Base-by-base conservation (phyloP, 2,797 vertebrate species). In the Phoxinus dragarum region DNA sequence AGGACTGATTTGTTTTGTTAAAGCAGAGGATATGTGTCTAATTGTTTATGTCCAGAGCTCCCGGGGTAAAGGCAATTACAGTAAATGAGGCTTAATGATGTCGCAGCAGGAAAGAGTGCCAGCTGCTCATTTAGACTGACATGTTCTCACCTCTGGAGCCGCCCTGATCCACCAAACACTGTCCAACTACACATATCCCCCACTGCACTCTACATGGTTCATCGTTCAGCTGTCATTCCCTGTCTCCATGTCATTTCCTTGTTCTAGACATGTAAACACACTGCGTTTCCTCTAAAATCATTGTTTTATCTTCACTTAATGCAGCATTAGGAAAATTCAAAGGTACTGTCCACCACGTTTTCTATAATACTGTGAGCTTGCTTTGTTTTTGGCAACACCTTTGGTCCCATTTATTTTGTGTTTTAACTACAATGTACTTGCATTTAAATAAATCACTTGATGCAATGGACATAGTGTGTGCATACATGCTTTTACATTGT, bases 311-410 rank as follows among this genome's bases (percentile, higher is more conserved):
- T 95, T 93, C 93, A 93, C 90, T 59, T 93, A 94, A 96, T 88
- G 98, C 98, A 99, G 98, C 98, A 98, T 99, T 97, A 98, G 98
- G 98, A 99, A 99, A 97, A 99, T 99, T 91, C 98, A 99, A 98
- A 99, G 98, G 98, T 99, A 99, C 87, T 0, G 96, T 97, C 49
- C 67, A 61, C 17, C 42, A 71, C 81, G 5, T 84, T 80, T 74
- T 56, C 71, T 80, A 21, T 44, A 34, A 38, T 47, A 56, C 56
- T 80, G 71, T 88, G 73, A 83, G 47, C 79, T 86, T 73, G 42
- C 81, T 86, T 74, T 59, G n/a, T 34, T 68, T 31, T 81, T 42
- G 21, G 21, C 31, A 12, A 72, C 36, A 14, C 23, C 21, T 27
- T 59, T 66, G 27, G 31, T 66, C 6, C 61, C 14, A 17, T 66